Percentiles rank a stretch among this genome's conserved stretches.
Conservation (phyloP, 2,888 invertebrate species). For the Idaea aversata region DNA sequence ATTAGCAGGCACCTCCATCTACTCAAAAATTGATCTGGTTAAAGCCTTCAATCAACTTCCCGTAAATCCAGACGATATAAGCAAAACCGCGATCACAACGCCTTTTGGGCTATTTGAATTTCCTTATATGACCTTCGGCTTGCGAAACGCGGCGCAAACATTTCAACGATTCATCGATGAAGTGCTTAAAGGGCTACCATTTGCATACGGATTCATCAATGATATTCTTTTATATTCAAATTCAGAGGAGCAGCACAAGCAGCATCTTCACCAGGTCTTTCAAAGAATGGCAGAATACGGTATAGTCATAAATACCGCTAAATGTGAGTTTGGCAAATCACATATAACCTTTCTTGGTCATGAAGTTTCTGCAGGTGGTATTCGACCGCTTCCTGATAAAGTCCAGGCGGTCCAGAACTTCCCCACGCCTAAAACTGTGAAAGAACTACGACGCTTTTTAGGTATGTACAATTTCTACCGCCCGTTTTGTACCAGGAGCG, state of each 20-base stretch:
- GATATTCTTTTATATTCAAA: constrained; percentile 26
- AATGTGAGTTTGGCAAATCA: constrained; percentile 15
- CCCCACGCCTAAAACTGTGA: constrained; percentile 22
- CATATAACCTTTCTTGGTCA: constrained; percentile 23
- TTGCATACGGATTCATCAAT: constrained; percentile 44
- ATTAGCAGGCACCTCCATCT: background rate
- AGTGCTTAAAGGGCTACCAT: constrained; percentile 36
- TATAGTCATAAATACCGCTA: constrained; percentile 16
- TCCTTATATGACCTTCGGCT: constrained; percentile 39
- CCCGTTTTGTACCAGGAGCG: constrained; percentile 24
- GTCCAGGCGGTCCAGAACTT: constrained; percentile 15
- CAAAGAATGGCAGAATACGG: constrained; percentile 22
- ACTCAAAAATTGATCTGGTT: constrained; percentile 10
- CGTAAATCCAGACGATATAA: constrained; percentile 7
- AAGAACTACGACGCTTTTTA: constrained; percentile 24
- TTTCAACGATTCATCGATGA: constrained; percentile 40
- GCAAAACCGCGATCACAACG: constrained; percentile 14
- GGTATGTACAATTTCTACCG: constrained; percentile 32
- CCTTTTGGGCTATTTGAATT: too few species aligned
- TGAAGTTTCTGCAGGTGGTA: constrained; percentile 14
- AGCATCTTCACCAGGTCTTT: constrained; percentile 8
- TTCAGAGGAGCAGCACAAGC: background rate
- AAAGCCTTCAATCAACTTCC: constrained; percentile 12
- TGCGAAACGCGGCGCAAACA: constrained; percentile 50
- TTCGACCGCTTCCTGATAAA: constrained; percentile 1